A percentile compares a stretch with the other conserved stretches of the same genome.
Conservation (phyloP, 2,888 invertebrate species). For the Chloromyia formosa region DNA sequence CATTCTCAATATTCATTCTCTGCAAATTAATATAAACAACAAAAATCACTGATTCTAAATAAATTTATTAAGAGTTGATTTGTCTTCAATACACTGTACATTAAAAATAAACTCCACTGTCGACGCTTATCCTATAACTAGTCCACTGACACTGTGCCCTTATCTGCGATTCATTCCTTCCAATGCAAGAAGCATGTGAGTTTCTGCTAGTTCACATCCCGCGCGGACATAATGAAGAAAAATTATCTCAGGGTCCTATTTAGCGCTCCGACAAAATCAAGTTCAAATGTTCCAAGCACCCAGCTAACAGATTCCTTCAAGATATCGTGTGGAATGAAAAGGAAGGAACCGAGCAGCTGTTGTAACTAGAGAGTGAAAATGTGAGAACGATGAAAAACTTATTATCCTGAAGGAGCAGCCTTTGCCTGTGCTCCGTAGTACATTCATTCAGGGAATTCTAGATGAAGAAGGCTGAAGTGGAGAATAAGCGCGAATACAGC, state of each 20-base stretch:
- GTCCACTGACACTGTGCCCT: background rate
- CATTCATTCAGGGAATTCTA: conserved; percentile 8
- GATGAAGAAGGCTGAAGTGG: conserved; percentile 20
- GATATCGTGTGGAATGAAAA: background rate
- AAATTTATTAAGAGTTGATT: background rate
- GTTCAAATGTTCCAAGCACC: background rate
- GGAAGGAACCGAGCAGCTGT: background rate
- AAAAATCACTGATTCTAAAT: too few relatives aligned
- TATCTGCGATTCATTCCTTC: background rate
- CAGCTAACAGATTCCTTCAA: background rate
- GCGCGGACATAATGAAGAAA: conserved; percentile 46
- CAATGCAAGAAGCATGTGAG: background rate
- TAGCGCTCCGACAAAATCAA: conserved; percentile 43
- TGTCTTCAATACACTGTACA: background rate
- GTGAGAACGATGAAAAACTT: conserved; percentile 14
- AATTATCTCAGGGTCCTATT: conserved; percentile 47
- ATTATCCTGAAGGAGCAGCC: conserved; percentile 40
- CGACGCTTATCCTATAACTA: background rate
- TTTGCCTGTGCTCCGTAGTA: conserved; percentile 21
- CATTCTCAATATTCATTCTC: too few relatives aligned
- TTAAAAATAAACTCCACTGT: background rate
- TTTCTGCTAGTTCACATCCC: background rate
- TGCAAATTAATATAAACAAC: too few relatives aligned
- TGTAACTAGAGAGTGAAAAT: conserved; percentile 13
- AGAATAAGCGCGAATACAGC: conserved; percentile 21